Evolutionary conservation across 2,113 vertebrate species (phyloP), one percentile per base, ranked within the genome.

Genomic region (Poeciliopsis occidentalis): DNA sequence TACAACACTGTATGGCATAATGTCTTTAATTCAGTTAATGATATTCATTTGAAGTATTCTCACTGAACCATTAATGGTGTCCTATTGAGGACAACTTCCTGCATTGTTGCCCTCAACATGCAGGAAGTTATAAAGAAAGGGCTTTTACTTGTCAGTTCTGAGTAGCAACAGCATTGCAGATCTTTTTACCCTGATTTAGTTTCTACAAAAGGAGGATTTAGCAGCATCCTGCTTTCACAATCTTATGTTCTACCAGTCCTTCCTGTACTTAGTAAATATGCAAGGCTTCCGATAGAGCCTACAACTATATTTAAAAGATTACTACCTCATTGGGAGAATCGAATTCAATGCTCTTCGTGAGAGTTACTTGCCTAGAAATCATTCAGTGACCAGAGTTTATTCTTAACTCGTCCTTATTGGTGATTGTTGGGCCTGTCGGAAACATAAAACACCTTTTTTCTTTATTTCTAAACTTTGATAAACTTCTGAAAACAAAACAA

Each of bases 171-270:
- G 61, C 24, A 29, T 27, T 41, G 37, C 64, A 34, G 12, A 41
- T 78, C 15, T 63, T 24, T 79, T 62, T 62, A 29, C 12, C 1
- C 30, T 26, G 8, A 64, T 22, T 66, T 41, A 51, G 60, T 47
- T 30, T 47, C 7, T 7, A 68, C 34, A 85, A 72, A 72, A 17
- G 57, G 47, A 67, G 13, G 82, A 65, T 62, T 60, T 8, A 81
- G 65, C 24, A 70, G 39, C 19, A 57, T 77, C 34, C 57, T 72
- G 67, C 51, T 70, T 74, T 57, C 22, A 34, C 31, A 63, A 39
- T 47, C 26, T 24, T 30, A 10, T 69, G 12, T 39, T 15, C 4
- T 15, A 57, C 4, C 3, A 22, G 26, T 78, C 7, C 31, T 12
- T n/a, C 13, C 62, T 62, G 0, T 41, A 15, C 22, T 67, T 73